Base-by-base conservation (phyloP, 2,888 invertebrate species). In the Cephus pulcher region DNA sequence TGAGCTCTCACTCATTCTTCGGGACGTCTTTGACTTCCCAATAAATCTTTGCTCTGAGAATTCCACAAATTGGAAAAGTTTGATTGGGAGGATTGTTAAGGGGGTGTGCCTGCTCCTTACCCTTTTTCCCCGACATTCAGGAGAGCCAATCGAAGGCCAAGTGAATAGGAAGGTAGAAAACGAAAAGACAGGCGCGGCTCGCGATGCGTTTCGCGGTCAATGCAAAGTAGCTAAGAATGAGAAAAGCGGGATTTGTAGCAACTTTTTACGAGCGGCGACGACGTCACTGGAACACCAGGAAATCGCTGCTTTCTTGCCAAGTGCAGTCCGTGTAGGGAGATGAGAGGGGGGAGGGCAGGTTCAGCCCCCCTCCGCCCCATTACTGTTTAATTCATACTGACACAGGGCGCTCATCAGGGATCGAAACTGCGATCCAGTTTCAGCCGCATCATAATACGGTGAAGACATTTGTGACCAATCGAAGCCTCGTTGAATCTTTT, bases 151-250 rank as follows among this genome's bases (percentile, higher is more conserved):
- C 33, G 12, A 71, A 56, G 23, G 23, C 23, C 9, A 9, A 56
- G 9, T 23, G 23, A 56, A 15, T 6, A 56, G 9, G 23, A 56
- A 15, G 2, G 56, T 23, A 9, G 23, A 56, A 56, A 56, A 23
- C 23, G 23, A 15, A 56, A 23, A 0, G 2, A 23, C 56, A 56
- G 56, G 56, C 9, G 23, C 56, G 56, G 23, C 56, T 56, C 23
- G 23, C 23, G 23, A 56, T 23, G 23, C 23, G 23, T 56, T 56
- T 56, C 9, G 23, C 56, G 56, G 56, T 56, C 56, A 23, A 56
- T 56, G 56, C 0, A 3, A 85, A 86, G 80, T 84, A 81, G 85
- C 82, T 84, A 83, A 83, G 83, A 85, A 86, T 86, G 83, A 86
- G 84, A 84, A 84, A 83, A 81, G 78, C 79, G 79, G 76, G 69